Evolutionary conservation across 1,140 invertebrate species (phyloP), one percentile per base, ranked within the genome.

Genomic region (Eubasilissa regina): DNA sequence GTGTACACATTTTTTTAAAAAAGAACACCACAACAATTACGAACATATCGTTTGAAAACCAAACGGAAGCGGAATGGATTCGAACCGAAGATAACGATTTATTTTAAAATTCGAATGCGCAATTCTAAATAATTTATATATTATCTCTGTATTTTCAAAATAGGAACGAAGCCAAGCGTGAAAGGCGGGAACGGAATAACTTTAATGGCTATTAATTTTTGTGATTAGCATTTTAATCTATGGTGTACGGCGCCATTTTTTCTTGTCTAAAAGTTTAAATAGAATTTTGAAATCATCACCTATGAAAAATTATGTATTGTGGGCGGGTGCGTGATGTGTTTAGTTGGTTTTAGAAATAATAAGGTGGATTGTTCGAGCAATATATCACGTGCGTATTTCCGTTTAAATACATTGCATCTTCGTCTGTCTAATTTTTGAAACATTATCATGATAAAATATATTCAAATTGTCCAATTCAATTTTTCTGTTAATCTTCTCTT

Each of bases 161-260:
- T 55, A 76, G 78, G 74, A 70, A 76, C 64, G 35, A 68, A 73
- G 74, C 80, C 77, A 66, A 81, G 77, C 80, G 77, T 79, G 43
- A 81, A 81, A 76, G 74, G 74, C 74, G 74, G 74, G 74, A 76
- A 78, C 58, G 51, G 80, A 81, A 81, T 81, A 81, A 78, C 80
- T 81, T 79, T 81, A 82, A 82, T 80, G 78, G 51, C 81, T 80
- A 78, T 82, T 80, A 79, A 82, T 82, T 82, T 79, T 80, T 76
- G 75, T 68, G 74, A 80, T 82, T 82, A 78, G 78, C 81, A 80
- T 80, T 82, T 77, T 80, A 79, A 82, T 82, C 80, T 81, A 79
- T 60, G 77, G 75, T 76, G 70, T 73, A 17, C 35, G 43, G 53
- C 68, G 68, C 68, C 68, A 73, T 73, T 75, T 75, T 60, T 53